Base-by-base conservation (phyloP, 1,140 invertebrate species). In the Microplitis mediator region DNA sequence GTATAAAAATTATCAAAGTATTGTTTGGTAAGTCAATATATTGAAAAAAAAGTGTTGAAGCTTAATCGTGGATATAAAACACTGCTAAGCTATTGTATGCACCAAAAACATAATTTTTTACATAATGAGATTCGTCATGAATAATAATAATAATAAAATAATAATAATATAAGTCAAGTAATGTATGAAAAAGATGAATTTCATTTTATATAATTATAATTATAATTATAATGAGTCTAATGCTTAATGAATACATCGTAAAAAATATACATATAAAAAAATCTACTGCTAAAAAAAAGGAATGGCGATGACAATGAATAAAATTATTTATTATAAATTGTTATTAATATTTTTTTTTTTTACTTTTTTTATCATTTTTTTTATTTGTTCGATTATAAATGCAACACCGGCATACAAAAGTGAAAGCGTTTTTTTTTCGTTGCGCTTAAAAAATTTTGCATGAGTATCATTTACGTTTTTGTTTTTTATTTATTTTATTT, bases 211-310 rank as follows among this genome's bases (percentile, higher is more conserved):
- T 54, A 54, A 54, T 54, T 2, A 54, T 54, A 16, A n/a, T 54
- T n/a, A 14, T 54, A 54, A 54, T 54, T 0, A 54, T 54, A 16
- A n/a, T 54, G 13, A 54, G 5, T 54, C 13, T 54, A 54, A 54
- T 65, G 39, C 63, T 65, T 65, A 65, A 50, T 65, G 63, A 51
- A 65, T 51, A 51, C 9, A 16, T 65, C 16, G 36, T 65, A 52
- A 54, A 52, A 67, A 67, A 67, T 67, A 67, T 67, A 67, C n/a
- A 67, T 67, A 67, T 67, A 67, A 67, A 67, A 67, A 67, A 67
- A 65, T 50, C 65, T 67, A 67, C 31, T n/a, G 23, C 65, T 67
- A 67, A 54, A 45, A 45, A 23, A 45, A 9, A 67, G 65, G 65
- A 67, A 67, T 67, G 65, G 14, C 65, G 50, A 67, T 67, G 65